These are phyloP conservation scores for Drosophila rellima DNA, from an alignment of 2,888 invertebrate genomes.

Conservation along the genomic window DNA sequence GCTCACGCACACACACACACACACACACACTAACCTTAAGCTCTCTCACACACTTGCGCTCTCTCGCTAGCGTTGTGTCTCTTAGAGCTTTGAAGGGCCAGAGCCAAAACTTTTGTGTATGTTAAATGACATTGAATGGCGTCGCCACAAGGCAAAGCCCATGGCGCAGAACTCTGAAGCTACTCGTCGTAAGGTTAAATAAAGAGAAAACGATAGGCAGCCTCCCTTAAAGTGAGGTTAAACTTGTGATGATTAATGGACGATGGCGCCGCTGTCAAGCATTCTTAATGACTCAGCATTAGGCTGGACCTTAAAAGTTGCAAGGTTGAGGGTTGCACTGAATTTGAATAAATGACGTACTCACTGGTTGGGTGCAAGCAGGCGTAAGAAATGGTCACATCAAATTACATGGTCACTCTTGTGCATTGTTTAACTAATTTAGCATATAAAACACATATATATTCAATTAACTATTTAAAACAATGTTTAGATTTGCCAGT, in stretches of 20 bases:
- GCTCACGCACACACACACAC: conserved; percentile 34
- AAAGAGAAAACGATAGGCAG: conserved; percentile 29
- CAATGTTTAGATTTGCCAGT: not conserved
- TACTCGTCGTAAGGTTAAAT: conserved; percentile 35
- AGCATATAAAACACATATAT: not conserved
- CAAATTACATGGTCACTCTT: conserved; percentile 14
- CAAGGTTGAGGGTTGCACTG: conserved; percentile 11
- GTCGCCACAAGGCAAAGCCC: conserved; percentile 45
- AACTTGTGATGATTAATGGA: conserved; percentile 55
- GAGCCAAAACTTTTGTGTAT: conserved; percentile 33
- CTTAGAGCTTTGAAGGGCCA: conserved; percentile 60
- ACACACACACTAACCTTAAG: conserved; percentile 44
- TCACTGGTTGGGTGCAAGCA: not conserved
- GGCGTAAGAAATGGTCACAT: conserved; percentile 5
- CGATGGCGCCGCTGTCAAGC: conserved; percentile 24
- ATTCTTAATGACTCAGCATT: conserved; percentile 53
- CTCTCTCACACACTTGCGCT: conserved; percentile 8
- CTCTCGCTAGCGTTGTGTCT: conserved; percentile 35
- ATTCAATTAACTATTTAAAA: not conserved
- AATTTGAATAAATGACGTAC: not conserved
- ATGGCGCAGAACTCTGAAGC: conserved; percentile 18
- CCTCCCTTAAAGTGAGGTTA: conserved; percentile 26
- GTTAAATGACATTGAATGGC: conserved; percentile 53
- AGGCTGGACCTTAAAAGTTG: conserved; percentile 39
- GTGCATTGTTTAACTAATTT: not conserved